Percentiles rank a stretch among this genome's conserved stretches.
These are phyloP conservation scores for Pogonocichla stellata DNA, from an alignment of 2,113 vertebrate species.

Conservation along the genomic window DNA sequence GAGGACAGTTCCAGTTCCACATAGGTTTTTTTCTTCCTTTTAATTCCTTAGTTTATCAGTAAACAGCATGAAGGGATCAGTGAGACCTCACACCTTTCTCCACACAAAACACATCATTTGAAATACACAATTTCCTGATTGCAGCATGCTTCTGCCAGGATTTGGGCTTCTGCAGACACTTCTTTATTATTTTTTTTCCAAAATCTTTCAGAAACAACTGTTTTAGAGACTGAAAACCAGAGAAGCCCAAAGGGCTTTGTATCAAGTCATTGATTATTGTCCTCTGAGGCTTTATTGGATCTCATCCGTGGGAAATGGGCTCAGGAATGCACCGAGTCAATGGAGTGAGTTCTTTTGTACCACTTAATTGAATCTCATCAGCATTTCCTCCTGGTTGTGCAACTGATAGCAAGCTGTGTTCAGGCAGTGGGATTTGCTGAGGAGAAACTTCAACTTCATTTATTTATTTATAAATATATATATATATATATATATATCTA, in stretches of 20 bases:
- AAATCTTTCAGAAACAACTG: background rate
- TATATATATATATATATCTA: background rate
- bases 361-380: background rate
- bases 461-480: too few species aligned
- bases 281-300: background rate
- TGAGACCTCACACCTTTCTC: background rate
- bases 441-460: background rate
- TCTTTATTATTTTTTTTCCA: background rate
- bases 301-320: background rate
- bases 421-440: background rate
- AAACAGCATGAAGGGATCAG: background rate
- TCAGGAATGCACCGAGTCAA: background rate
- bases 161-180: background rate
- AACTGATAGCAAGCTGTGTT: background rate
- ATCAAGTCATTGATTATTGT: background rate
- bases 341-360: background rate
- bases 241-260: background rate
- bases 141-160: background rate
- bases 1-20: background rate
- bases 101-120: background rate
- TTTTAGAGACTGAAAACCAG: background rate
- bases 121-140: background rate
- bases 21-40: fast-evolving
- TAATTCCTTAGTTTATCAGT: background rate
- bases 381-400: background rate